Base-by-base conservation (phyloP, 2,113 vertebrate genomes). In the Eretmochelys imbricata region DNA sequence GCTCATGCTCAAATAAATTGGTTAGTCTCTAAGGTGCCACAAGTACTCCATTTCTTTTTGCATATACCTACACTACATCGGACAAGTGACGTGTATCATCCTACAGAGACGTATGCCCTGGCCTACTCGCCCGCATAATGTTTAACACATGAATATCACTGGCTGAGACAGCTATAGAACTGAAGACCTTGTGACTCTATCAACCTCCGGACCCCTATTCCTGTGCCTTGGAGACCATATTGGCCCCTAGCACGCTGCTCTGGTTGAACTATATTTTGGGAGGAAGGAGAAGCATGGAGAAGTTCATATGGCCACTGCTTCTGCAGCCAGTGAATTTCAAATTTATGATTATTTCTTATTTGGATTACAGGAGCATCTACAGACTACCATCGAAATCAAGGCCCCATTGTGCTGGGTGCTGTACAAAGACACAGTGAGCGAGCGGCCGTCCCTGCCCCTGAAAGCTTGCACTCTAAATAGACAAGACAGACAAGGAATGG, bases 61-160 rank as follows among this genome's bases (percentile, higher is more conserved):
- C 84, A 84, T 17, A 90, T 85, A 55, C 91, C 94, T 94, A 80
- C 20, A 53, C 48, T 90, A 69, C 29, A 49, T 94, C 31, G 35
- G 62, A 35, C 31, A 65, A 35, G 6, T 65, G 62, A 65, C 62
- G 35, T 72, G 35, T 72, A 72, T 72, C 19, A 38, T 10, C 9
- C 65, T 72, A 38, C n/a, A 38, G 7, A 69, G 8, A n/a, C 62
- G 14, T 62, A 38, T 72, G 19, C n/a, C 5, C 65, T 1, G 5
- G n/a, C 38, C 20, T 72, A 72, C n/a, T 72, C 19, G 10, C n/a
- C 65, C 7, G 7, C 17, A 20, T 10, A 69, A n/a, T 17, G 65
- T n/a, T 38, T 20, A n/a, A n/a, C 29, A 17, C 17, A n/a, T 29
- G 27, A 13, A 59, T 59, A 59, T 59, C 57, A 31, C n/a, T 72